Percentiles rank a stretch among this genome's conserved stretches.
phyloP scores from a whole-genome alignment of 2,113 vertebrate species.

The Ictidomys tridecemlineatus region DNA sequence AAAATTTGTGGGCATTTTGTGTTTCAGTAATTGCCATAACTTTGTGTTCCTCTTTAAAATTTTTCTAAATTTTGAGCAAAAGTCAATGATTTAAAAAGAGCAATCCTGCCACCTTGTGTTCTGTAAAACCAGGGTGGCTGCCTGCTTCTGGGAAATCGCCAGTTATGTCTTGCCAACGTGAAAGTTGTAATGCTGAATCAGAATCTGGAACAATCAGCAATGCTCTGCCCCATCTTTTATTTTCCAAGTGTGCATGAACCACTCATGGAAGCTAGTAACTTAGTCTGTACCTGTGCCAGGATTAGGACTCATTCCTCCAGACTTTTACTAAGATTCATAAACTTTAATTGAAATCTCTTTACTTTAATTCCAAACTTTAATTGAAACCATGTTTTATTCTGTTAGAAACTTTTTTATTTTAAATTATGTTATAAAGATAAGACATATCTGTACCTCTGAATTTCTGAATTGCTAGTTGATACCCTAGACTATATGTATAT shows the following conservation, averaged over 20 bases:
- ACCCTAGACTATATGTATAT: background rate
- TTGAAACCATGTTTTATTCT: conserved; percentile 40
- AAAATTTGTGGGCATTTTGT: background rate
- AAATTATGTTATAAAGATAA: background rate
- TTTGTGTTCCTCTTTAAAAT: background rate
- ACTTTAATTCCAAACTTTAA: background rate
- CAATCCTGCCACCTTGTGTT: conserved; percentile 70
- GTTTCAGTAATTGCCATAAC: background rate
- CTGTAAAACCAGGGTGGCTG: background rate
- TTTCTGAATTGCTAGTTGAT: background rate
- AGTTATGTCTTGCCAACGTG: background rate
- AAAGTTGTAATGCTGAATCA: conserved; percentile 44
- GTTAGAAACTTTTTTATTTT: background rate
- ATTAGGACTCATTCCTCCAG: conserved; percentile 38
- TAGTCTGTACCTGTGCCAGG: conserved; percentile 37
- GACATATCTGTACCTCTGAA: background rate
- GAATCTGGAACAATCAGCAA: conserved; percentile 35
- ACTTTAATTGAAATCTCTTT: no score
- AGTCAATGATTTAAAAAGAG: conserved; percentile 7
- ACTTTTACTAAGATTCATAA: conserved; percentile 50
- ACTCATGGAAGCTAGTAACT: conserved; percentile 42
- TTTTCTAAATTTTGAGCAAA: conserved; percentile 26
- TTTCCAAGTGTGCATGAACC: background rate
- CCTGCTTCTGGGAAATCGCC: background rate
- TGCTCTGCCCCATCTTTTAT: background rate